phyloP scores from a whole-genome alignment of 2,888 invertebrate genomes.

The Corythucha ciliata region DNA sequence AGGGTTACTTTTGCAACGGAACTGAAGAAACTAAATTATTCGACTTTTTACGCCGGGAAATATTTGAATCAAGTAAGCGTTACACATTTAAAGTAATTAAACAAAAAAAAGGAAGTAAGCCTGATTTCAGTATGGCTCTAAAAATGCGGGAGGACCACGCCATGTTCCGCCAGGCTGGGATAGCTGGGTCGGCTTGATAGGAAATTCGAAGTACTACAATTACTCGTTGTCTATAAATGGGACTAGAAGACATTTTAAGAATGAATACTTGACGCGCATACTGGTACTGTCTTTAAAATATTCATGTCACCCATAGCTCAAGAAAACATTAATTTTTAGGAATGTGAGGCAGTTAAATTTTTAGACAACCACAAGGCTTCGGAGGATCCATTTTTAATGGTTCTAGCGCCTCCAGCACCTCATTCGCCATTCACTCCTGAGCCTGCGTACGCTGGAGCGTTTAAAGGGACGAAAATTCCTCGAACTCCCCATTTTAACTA shows the following conservation, averaged over 20 bases:
- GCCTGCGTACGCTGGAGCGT: slow-evolving; percentile 55
- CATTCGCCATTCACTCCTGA: slow-evolving; percentile 82
- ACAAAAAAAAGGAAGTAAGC: slow-evolving; percentile 4
- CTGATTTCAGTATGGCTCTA: slow-evolving; percentile 52
- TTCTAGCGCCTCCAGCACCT: slow-evolving; percentile 77
- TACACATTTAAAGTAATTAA: slow-evolving; percentile 3
- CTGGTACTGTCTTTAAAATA: slow-evolving; percentile 48
- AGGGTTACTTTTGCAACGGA: slow-evolving; percentile 56
- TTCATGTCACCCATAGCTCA: neutral
- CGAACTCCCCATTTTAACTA: slow-evolving; percentile 54
- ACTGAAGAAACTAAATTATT: slow-evolving; percentile 57
- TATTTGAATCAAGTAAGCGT: slow-evolving; percentile 72
- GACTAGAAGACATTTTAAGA: slow-evolving; percentile 50
- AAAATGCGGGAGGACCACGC: slow-evolving; percentile 50
- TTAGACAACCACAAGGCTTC: slow-evolving; percentile 15
- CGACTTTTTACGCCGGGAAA: slow-evolving; percentile 87
- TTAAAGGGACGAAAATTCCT: slow-evolving; percentile 48
- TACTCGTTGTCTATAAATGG: slow-evolving; percentile 78
- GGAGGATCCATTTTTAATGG: slow-evolving; percentile 63
- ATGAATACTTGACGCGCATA: slow-evolving; percentile 73
- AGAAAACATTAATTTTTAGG: neutral
- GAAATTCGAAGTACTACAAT: slow-evolving; percentile 88
- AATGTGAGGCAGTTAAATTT: slow-evolving; percentile 21
- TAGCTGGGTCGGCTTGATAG: slow-evolving; percentile 77
- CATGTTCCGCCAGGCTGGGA: slow-evolving; percentile 77